Evolutionary conservation across 2,797 vertebrate genomes (phyloP), one percentile per base, ranked within the genome.

Genomic region (Buphagus erythrorhynchus): DNA sequence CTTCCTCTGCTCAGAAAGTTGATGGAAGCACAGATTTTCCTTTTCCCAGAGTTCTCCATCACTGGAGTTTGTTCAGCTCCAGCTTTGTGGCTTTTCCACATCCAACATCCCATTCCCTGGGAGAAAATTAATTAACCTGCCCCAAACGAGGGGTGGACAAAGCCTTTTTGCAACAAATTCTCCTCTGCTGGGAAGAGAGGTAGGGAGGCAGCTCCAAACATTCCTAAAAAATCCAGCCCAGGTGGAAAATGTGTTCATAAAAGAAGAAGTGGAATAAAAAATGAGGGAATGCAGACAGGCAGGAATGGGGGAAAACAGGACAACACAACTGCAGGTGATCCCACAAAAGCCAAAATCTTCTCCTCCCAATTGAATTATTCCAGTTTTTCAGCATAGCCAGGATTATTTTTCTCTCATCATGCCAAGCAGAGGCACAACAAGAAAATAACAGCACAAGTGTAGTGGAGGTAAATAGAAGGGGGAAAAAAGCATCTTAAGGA

Each of bases 211-310:
- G 85, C 43, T 87, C 77, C 51, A 87, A 79, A 46, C 71, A 33
- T 87, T 78, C 87, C 67, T 25, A 52, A 94, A 95, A 79, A 75
- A 93, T 74, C 75, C 66, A 35, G 21, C 46, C 81, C 89, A 91
- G 94, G 78, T 81, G 87, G 89, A 59, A 93, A 91, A 82, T 1
- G 29, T 3, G 77, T 10, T 88, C 57, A 24, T 45, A 26, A 83
- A 83, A 77, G 65, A 72, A 67, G 55, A 69, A 45, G 85, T 62
- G 77, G 77, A 91, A 85, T n/a, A 52, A 52, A 45, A 84, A 89
- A 28, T 28, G 67, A 62, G 62, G 54, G 29, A 28, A 68, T 4
- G 52, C 62, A 59, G 66, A 42, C 45, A 61, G 67, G 79, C 79
- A 76, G 88, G 85, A 76, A 26, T 13, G 21, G 45, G 46, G 22